Evolutionary conservation across 2,113 vertebrate species (phyloP), one percentile per base, ranked within the genome.

Genomic region (Alaudala cheleensis): DNA sequence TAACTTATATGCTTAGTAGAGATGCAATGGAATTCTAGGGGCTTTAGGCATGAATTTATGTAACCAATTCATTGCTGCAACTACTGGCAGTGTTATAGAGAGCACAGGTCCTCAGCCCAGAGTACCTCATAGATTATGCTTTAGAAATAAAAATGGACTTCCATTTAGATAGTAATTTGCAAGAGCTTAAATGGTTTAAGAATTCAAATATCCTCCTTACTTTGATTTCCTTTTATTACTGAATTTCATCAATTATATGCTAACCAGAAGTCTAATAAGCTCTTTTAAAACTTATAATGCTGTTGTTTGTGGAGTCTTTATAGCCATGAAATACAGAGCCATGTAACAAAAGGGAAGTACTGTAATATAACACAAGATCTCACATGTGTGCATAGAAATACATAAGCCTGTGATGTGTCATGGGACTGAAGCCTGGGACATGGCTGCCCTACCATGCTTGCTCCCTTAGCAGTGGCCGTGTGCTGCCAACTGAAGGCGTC

Each of bases 11-110:
- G n/a, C 37, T 73, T 45, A 56, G 40, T 53, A 78, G 58, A 70
- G n/a, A 62, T 53, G 19, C 28, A 54, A 4, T 26, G 10, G 19
- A 73, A 53, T 31, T 40, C 20, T 18, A 18, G 0, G 1, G 0
- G 0, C 1, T 58, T 82, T 80, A 50, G 11, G 5, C 53, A 12
- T 37, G 33, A 58, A 62, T 73, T 69, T 64, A 19, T 18, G 4
- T 16, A 73, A 61, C 15, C 14, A 51, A 3, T 60, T 58, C 4
- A 61, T 72, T 29, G 53, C 28, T 61, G 40, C 40, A 80, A 16
- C 39, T 34, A 24, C 39, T 47, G 33, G 5, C 45, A 61, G 11
- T 49, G 16, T 14, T 29, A 21, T 1, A 64, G n/a, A 64, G 17
- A 50, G 9, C 24, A 40, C 31, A 60, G 14, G 8, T 47, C 10